A percentile compares a stretch with the other conserved stretches of the same genome.
phyloP scores from a whole-genome alignment of 2,113 vertebrate species.

The Datnioides undecimradiatus region DNA sequence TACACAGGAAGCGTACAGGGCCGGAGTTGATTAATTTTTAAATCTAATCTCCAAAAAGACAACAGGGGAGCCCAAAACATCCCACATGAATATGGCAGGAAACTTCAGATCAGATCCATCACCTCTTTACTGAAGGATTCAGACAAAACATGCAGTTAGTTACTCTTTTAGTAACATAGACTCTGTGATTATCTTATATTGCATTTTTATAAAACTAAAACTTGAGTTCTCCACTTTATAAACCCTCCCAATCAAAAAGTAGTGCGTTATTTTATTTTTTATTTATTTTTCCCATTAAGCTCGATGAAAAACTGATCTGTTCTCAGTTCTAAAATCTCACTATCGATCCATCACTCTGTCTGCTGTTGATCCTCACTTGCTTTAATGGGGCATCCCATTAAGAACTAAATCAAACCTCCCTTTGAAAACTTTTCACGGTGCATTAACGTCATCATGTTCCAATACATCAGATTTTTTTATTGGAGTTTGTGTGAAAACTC shows the following conservation, averaged over 20 bases:
- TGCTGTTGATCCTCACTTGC: not conserved
- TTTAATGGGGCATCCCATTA: not conserved
- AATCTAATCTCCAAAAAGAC: too few species aligned
- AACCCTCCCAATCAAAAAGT: not conserved
- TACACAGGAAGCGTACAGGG: not conserved
- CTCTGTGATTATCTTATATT: not conserved
- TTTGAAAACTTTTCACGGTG: not conserved
- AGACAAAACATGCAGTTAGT: not conserved
- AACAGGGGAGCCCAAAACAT: too few species aligned
- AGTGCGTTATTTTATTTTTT: not conserved
- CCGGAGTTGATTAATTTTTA: not conserved
- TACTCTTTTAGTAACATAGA: not conserved
- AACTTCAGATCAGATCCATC: not conserved
- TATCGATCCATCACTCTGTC: conserved; percentile 2
- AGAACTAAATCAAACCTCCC: not conserved
- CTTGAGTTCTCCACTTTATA: not conserved
- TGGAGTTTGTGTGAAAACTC: conserved; percentile 15
- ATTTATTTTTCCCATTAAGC: too few species aligned
- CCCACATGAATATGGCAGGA: not conserved
- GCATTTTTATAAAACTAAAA: not conserved
- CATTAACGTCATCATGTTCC: not conserved
- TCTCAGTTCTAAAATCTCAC: not conserved
- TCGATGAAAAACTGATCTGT: not conserved
- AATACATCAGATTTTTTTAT: not conserved
- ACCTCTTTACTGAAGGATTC: not conserved